phyloP scores from a whole-genome alignment of 2,888 invertebrate species.

The Tetranychus truncatus region DNA sequence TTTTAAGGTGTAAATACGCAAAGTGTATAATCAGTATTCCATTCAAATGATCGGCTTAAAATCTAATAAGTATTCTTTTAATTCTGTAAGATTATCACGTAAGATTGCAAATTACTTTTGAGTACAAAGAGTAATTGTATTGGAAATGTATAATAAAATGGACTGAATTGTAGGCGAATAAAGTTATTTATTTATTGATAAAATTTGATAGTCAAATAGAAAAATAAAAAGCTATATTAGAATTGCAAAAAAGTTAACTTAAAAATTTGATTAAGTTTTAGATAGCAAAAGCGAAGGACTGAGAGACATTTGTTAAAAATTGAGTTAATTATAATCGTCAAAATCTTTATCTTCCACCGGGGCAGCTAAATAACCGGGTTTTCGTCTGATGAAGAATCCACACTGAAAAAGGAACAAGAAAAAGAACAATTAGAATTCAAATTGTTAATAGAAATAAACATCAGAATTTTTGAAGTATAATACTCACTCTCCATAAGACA shows the following conservation, averaged over 20 bases:
- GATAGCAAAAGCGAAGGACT: not conserved
- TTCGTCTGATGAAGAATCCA: slow-evolving; percentile 25
- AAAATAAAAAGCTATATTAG: not conserved
- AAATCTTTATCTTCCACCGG: slow-evolving; percentile 24
- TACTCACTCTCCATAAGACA: slow-evolving; percentile 58
- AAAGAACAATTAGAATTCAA: too few species aligned
- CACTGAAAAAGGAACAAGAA: slow-evolving; percentile 8
- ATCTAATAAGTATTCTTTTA: too few species aligned
- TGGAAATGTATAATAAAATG: too few species aligned
- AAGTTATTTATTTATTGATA: not conserved
- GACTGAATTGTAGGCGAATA: not conserved
- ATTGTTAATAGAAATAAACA: too few species aligned
- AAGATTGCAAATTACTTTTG: too few species aligned
- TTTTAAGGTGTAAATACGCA: too few species aligned
- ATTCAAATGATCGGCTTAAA: too few species aligned
- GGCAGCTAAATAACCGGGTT: slow-evolving; percentile 26
- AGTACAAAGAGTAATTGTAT: too few species aligned
- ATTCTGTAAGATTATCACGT: too few species aligned
- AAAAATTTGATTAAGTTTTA: not conserved
- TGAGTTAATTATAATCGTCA: not conserved
- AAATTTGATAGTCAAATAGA: not conserved
- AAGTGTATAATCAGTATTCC: too few species aligned
- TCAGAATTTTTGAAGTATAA: not conserved
- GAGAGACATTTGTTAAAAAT: not conserved
- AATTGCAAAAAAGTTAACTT: not conserved